phyloP scores from a whole-genome alignment of 2,113 vertebrate genomes.

The Melanotaenia duboulayi region DNA sequence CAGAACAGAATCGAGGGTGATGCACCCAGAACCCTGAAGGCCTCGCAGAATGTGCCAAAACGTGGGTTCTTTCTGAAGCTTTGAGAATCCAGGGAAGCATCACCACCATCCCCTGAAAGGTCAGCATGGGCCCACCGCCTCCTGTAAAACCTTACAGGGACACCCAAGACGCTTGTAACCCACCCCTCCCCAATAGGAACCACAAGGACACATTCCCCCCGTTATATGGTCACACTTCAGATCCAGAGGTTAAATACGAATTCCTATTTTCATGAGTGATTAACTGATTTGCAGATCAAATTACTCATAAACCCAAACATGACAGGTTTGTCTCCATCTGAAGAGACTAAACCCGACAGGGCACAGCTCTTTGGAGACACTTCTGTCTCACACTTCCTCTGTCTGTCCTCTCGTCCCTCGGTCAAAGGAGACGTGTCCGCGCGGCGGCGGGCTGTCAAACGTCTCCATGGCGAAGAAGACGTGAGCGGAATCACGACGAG shows the following conservation, averaged over 20 bases:
- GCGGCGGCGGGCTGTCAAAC: constrained; percentile 63
- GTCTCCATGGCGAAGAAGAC: constrained; percentile 72
- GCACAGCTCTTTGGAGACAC: not conserved
- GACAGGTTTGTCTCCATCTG: too few species aligned
- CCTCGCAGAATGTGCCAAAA: not conserved
- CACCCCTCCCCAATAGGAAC: not conserved
- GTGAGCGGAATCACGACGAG: constrained; percentile 65
- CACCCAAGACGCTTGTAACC: not conserved
- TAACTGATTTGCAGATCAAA: too few species aligned
- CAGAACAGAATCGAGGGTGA: constrained; percentile 4
- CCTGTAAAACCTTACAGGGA: not conserved
- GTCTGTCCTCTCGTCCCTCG: not conserved
- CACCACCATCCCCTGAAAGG: not conserved
- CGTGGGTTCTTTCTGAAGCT: too few species aligned
- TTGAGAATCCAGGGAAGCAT: too few species aligned
- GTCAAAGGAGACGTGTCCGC: constrained; percentile 25
- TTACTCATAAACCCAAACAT: too few species aligned
- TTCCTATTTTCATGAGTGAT: too few species aligned
- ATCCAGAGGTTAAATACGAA: not conserved
- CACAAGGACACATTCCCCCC: not conserved
- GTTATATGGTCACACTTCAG: not conserved
- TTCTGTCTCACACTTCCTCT: not conserved
- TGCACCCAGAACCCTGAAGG: constrained; percentile 7
- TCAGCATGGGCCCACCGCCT: not conserved
- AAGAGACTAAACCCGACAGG: too few species aligned